These are phyloP conservation scores for Poeciliopsis gracilis DNA, from an alignment of 2,797 vertebrate genomes.

Conservation along the genomic window DNA sequence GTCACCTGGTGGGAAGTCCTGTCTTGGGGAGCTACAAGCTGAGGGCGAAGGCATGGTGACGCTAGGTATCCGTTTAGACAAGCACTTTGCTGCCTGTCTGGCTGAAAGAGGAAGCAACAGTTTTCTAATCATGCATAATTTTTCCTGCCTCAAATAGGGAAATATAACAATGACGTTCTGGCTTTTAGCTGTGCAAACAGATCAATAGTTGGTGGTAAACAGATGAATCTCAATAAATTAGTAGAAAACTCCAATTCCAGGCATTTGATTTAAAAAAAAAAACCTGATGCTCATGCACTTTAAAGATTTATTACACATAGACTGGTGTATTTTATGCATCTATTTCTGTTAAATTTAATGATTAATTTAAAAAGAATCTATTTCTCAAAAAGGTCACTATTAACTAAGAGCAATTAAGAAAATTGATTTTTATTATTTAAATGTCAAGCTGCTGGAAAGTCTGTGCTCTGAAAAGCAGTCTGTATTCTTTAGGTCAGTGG, in stretches of 20 bases:
- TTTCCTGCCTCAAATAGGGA: not conserved
- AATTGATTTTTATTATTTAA: not conserved
- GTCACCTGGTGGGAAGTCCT: slow-evolving; percentile 87
- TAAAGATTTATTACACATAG: not conserved
- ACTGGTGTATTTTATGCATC: not conserved
- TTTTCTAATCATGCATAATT: slow-evolving; percentile 35
- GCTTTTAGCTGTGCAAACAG: not conserved
- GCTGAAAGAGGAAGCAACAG: slow-evolving; percentile 78
- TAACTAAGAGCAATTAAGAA: not conserved
- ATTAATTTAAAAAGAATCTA: not conserved
- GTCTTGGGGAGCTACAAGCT: slow-evolving; percentile 86
- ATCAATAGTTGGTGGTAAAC: not conserved
- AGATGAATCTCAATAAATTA: not conserved
- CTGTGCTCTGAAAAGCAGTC: not conserved
- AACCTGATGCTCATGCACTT: not conserved
- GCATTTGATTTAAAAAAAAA: not conserved
- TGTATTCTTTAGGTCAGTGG: not conserved
- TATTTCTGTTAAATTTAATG: not conserved
- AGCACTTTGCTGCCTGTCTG: slow-evolving; percentile 92
- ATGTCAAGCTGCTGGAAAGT: not conserved
- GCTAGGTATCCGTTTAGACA: slow-evolving; percentile 85
- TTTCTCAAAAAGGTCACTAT: not conserved
- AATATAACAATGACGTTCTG: not conserved
- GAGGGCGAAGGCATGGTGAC: slow-evolving; percentile 86
- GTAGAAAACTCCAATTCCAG: not conserved